phyloP scores from a whole-genome alignment of 2,113 vertebrate species.

The Sus scrofa region DNA sequence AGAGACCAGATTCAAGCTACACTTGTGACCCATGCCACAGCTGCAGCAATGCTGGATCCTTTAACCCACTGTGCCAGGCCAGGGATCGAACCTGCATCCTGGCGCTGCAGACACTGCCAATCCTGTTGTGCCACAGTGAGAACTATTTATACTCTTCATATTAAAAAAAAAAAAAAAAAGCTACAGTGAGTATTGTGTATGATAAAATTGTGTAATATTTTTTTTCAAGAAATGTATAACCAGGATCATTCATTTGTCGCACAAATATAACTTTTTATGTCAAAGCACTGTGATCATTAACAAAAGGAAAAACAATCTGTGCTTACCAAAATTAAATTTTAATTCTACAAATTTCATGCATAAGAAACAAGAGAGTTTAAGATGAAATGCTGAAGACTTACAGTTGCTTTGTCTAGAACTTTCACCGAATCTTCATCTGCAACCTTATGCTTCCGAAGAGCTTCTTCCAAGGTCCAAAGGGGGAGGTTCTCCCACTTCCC shows the following conservation, averaged over 20 bases:
- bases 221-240: not conserved
- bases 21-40: too few relatives aligned
- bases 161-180: not conserved
- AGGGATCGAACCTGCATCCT: too few relatives aligned
- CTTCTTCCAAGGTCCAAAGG: conserved; percentile 98
- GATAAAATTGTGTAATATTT: not conserved
- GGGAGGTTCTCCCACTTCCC: conserved; percentile 98
- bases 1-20: too few relatives aligned
- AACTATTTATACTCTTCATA: not conserved
- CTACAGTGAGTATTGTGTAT: not conserved
- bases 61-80: too few relatives aligned
- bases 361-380: not conserved
- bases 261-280: not conserved
- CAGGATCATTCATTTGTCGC: not conserved
- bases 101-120: too few relatives aligned
- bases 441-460: conserved; percentile 95
- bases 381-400: conserved; percentile 84
- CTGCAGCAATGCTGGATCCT: too few relatives aligned
- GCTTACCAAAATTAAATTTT: not conserved
- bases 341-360: not conserved
- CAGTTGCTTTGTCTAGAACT: conserved; percentile 98
- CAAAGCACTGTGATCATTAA: not conserved
- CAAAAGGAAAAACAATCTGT: not conserved
- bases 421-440: conserved; percentile 98
- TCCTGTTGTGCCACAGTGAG: too few relatives aligned